Evolutionary conservation across 2,113 vertebrate species (phyloP).

Genomic region (Poeciliopsis occidentalis): DNA sequence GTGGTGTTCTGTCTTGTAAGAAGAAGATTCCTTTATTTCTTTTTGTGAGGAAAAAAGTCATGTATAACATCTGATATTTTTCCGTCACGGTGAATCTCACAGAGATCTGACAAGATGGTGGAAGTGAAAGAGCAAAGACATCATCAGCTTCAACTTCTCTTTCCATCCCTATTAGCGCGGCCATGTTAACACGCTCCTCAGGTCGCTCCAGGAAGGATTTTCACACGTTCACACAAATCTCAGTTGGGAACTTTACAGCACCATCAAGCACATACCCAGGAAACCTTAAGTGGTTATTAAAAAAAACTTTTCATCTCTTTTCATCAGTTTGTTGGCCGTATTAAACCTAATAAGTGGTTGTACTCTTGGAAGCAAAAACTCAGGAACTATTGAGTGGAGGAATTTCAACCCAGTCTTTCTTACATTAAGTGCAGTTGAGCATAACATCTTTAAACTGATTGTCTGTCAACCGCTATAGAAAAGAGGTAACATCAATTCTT

Average conservation of each 20-base stretch:
- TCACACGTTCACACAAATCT: conserved; percentile 35
- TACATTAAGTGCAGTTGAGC: neutral
- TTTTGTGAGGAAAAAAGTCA: no score
- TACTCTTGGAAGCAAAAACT: neutral
- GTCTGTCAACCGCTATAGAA: neutral
- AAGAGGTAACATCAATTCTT: neutral
- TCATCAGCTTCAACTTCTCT: conserved; percentile 4
- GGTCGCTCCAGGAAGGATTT: conserved; percentile 13
- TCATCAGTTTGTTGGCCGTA: neutral
- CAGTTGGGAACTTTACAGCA: conserved; percentile 8
- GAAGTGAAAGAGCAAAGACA: conserved; percentile 1
- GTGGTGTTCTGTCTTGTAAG: no score
- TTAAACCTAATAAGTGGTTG: neutral
- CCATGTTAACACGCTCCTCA: conserved; percentile 14
- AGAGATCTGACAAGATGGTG: neutral
- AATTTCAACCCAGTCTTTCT: no score
- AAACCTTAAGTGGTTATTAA: neutral
- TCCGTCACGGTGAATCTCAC: neutral
- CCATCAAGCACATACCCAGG: neutral
- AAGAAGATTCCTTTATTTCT: no score
- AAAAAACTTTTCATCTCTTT: neutral
- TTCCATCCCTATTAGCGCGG: conserved; percentile 47
- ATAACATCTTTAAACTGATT: neutral
- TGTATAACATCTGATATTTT: neutral
- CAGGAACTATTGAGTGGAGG: neutral